Evolutionary conservation across 2,888 invertebrate species (phyloP), one percentile per base, ranked within the genome.

Genomic region (Eulithis testata): DNA sequence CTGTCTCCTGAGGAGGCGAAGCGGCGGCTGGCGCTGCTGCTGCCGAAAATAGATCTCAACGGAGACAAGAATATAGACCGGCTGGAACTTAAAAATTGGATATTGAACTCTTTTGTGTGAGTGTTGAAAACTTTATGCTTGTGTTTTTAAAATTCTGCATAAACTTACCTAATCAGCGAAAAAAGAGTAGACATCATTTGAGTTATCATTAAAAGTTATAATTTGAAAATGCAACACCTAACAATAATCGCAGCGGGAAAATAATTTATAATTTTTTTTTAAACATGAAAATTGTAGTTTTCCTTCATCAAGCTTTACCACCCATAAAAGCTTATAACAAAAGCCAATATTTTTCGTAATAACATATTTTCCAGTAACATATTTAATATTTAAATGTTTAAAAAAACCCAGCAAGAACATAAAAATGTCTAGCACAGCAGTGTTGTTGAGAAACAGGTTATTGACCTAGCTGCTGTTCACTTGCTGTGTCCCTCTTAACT

Each of bases 1-100:
- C 93, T 99, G 58, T 94, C 96, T 14, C 96, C 97, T 0, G 97
- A 97, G 76, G 98, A 99, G 89, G 96, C 98, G 0, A 97, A 97
- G 85, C 93, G 94, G 77, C 94, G 98, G 71, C 92, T 99, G 57
- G 92, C 91, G 8, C 93, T 96, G 69, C 91, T 99, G 58, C 94
- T 98, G 37, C 94, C 93, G 11, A 96, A 97, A 86, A 99, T 99
- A 97, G 99, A 99, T 90, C 88, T 95, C 58, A 96, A 98, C 83
- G 94, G 94, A 31, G 98, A 99, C 87, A 91, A 95, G 68, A 92
- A 91, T 72, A 96, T 99, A 67, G 96, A 97, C 85, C 94, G 96
- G 66, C 92, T 94, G 60, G 99, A 99, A 87, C 92, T 99, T 9
- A 97, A 96, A 84, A 95, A 96, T 4, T 99, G 99, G 99, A 98